Base-by-base conservation (phyloP, 2,888 invertebrate species). In the Melieria omissa region DNA sequence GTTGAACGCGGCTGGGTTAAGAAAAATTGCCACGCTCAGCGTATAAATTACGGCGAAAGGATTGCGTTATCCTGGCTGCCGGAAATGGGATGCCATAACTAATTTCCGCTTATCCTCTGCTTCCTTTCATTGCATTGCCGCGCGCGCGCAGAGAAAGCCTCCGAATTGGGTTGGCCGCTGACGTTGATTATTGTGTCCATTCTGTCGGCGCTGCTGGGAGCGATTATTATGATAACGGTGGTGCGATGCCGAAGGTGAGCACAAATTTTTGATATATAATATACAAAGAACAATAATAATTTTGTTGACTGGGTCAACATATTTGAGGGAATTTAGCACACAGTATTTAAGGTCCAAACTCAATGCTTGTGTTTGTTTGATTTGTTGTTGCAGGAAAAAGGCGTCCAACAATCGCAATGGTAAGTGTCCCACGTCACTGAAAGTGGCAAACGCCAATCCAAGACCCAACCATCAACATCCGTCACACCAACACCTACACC, bases 101-200 rank as follows among this genome's bases (percentile, higher is more conserved):
- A 66, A 74, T 74, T 69, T 73, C 72, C 73, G 68, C 16, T 71
- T 63, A 67, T 55, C 49, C 29, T 52, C 46, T 72, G 72, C 58
- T 41, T 47, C 44, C 44, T n/a, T 62, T 49, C 54, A 67, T 9
- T 41, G 65, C n/a, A 9, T 57, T 16, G 8, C 54, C 29, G 69
- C 41, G 54, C 52, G 54, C 52, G 79, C 81, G 9, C 77, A 86
- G 88, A 87, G 79, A 86, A 86, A 80, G 89, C 90, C 70, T 90
- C 90, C 70, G 91, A 91, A 86, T 86, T 92, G 77, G 91, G 92
- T 79, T 92, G 92, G 92, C 90, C 92, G 60, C 86, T 92, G 76
- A 92, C 92, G 65, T 85, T 92, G 81, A 90, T 92, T 77, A 91
- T 92, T 84, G 92, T 92, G 75, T 92, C 92, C 47, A 86, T 92